Evolutionary conservation across 2,797 vertebrate genomes (phyloP).

Genomic region (Triplophysa yarkandensis): DNA sequence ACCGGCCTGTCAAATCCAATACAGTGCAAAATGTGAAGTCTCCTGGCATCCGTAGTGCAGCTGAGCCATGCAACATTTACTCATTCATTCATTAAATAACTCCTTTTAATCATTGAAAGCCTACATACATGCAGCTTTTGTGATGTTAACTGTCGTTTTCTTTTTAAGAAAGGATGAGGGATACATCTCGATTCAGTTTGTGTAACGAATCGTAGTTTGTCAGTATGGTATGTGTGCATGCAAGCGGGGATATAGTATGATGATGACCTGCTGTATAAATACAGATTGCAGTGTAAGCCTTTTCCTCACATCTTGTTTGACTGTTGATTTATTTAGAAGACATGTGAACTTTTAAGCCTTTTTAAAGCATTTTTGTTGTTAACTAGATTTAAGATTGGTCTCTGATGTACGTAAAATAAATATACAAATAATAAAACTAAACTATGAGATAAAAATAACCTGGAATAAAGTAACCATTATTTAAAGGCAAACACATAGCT

Average conservation of each 20-base stretch:
- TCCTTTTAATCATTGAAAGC: background rate
- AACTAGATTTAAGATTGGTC: too few species aligned
- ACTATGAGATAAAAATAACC: too few species aligned
- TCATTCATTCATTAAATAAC: conserved; percentile 35
- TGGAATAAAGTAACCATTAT: too few species aligned
- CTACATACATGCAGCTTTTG: background rate
- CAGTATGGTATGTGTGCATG: background rate
- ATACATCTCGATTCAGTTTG: background rate
- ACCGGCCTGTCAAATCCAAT: conserved; percentile 34
- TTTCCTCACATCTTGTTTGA: background rate
- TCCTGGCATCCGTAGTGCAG: conserved; percentile 32
- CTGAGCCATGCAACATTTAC: background rate
- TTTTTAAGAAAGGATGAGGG: conserved; percentile 2
- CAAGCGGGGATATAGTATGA: background rate
- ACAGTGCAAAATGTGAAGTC: conserved; percentile 15
- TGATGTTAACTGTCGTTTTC: background rate
- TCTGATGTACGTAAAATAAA: too few species aligned
- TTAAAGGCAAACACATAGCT: too few species aligned
- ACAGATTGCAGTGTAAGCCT: conserved; percentile 2
- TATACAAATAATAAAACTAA: too few species aligned
- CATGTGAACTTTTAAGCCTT: background rate
- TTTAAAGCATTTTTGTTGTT: background rate
- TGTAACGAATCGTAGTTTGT: background rate
- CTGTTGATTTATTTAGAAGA: background rate
- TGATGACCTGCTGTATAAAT: background rate